phyloP scores from a whole-genome alignment of 2,113 vertebrate genomes.

The Thymallus thymallus region DNA sequence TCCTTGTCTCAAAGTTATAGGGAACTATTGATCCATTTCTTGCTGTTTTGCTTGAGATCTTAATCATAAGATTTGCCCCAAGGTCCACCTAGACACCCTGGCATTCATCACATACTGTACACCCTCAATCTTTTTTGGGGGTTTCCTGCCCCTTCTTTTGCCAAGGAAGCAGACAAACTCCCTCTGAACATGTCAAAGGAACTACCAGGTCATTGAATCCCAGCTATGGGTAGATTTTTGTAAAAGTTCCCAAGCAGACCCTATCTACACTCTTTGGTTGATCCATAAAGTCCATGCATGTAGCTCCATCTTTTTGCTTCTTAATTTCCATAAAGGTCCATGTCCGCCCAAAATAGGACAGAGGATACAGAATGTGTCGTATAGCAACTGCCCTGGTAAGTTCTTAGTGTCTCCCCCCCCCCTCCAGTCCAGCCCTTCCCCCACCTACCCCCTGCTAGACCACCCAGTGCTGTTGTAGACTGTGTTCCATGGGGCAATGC shows the following conservation, averaged over 20 bases:
- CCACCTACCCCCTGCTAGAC: conserved; percentile 41
- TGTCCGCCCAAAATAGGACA: conserved; percentile 72
- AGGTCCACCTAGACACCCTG: conserved; percentile 42
- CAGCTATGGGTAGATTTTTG: conserved; percentile 28
- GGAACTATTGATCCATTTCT: conserved; percentile 57
- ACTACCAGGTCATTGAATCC: conserved; percentile 33
- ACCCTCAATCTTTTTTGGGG: conserved; percentile 48
- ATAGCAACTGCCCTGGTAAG: conserved; percentile 74
- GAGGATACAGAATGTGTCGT: conserved; percentile 72
- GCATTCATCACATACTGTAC: background rate
- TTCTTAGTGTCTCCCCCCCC: conserved; percentile 49
- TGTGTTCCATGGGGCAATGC: conserved; percentile 36
- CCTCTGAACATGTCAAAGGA: conserved; percentile 14
- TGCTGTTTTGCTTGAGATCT: conserved; percentile 53
- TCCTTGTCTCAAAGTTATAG: conserved; percentile 47
- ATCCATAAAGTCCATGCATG: conserved; percentile 63
- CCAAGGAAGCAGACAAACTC: conserved; percentile 37
- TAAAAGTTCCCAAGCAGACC: conserved; percentile 30
- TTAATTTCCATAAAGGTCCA: conserved; percentile 62
- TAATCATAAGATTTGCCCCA: conserved; percentile 61
- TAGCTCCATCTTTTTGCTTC: conserved; percentile 72
- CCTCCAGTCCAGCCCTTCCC: conserved; percentile 39
- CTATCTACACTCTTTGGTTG: conserved; percentile 38
- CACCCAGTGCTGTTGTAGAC: conserved; percentile 36
- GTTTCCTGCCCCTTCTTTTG: conserved; percentile 27